A percentile compares a stretch with the other conserved stretches of the same genome.
Evolutionary conservation across 2,888 invertebrate species (phyloP).

Genomic region (Girardia tigrina): DNA sequence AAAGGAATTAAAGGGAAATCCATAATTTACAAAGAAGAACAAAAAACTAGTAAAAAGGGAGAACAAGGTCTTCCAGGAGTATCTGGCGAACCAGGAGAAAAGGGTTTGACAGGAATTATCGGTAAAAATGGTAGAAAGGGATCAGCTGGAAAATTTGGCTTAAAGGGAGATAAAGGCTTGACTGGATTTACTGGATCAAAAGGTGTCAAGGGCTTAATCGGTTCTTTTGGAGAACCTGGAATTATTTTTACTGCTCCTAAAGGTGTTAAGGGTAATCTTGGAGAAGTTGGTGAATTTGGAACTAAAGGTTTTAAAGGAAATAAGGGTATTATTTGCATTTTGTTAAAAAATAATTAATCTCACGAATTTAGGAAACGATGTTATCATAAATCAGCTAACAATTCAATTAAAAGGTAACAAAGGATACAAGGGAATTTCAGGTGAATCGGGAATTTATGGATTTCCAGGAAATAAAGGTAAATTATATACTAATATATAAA

Average conservation of each 20-base stretch:
- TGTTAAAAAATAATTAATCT: not conserved
- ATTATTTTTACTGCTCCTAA: not conserved
- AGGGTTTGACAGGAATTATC: not conserved
- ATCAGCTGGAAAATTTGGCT: not conserved
- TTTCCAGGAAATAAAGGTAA: not conserved
- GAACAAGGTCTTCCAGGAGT: not conserved
- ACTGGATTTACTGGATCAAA: not conserved
- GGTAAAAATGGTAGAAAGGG: not conserved
- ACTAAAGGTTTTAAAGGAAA: not conserved
- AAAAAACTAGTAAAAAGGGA: not conserved
- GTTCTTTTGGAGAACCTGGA: not conserved
- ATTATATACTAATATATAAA: too few species aligned
- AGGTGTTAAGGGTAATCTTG: not conserved
- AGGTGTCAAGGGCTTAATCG: not conserved
- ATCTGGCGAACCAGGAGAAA: not conserved
- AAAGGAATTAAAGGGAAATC: not conserved
- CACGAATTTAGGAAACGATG: not conserved
- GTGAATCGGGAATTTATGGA: not conserved
- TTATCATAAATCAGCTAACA: not conserved
- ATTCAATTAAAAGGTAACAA: not conserved
- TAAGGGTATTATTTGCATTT: not conserved
- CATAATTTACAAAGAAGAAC: not conserved
- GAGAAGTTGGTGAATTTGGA: not conserved
- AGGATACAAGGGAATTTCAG: not conserved
- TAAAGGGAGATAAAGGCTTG: not conserved